phyloP scores from a whole-genome alignment of 2,888 invertebrate species.

The Ectemnius lituratus region DNA sequence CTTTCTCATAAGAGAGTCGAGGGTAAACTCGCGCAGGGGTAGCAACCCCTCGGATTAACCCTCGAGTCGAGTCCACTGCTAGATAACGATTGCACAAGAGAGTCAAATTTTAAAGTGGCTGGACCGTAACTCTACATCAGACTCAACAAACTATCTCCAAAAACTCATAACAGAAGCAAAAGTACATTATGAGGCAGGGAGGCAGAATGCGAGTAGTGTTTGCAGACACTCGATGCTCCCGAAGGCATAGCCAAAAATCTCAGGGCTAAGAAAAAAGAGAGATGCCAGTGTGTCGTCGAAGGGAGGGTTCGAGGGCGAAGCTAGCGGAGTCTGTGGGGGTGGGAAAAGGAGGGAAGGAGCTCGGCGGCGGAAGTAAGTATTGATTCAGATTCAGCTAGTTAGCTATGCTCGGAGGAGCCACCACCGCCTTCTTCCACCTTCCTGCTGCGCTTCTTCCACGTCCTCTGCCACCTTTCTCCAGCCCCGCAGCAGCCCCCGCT shows the following conservation, averaged over 20 bases:
- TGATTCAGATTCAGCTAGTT: conserved; percentile 76
- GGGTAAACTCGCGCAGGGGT: conserved; percentile 36
- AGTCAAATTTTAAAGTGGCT: conserved; percentile 58
- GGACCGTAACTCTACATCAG: conserved; percentile 23
- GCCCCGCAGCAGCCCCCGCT: conserved; percentile 35
- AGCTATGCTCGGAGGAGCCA: conserved; percentile 71
- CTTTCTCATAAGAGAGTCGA: conserved; percentile 59
- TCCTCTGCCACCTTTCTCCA: conserved; percentile 49
- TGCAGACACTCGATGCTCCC: conserved; percentile 17
- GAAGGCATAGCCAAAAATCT: conserved; percentile 47
- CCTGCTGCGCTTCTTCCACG: conserved; percentile 19
- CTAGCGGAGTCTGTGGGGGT: conserved; percentile 20
- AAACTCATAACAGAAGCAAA: conserved; percentile 6
- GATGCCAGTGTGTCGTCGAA: conserved; percentile 8
- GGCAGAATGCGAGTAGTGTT: conserved; percentile 22
- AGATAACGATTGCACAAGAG: conserved; percentile 47
- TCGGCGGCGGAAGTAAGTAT: conserved; percentile 71
- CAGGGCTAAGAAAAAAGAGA: conserved; percentile 44
- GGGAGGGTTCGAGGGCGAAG: conserved; percentile 22
- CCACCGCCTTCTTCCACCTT: conserved; percentile 34
- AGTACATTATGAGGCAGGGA: neutral
- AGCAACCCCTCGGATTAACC: conserved; percentile 55
- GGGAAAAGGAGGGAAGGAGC: conserved; percentile 53
- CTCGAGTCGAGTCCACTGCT: conserved; percentile 44
- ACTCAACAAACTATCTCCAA: neutral